Base-by-base conservation (phyloP, 1,140 invertebrate genomes). In the Antheraea mylitta region DNA sequence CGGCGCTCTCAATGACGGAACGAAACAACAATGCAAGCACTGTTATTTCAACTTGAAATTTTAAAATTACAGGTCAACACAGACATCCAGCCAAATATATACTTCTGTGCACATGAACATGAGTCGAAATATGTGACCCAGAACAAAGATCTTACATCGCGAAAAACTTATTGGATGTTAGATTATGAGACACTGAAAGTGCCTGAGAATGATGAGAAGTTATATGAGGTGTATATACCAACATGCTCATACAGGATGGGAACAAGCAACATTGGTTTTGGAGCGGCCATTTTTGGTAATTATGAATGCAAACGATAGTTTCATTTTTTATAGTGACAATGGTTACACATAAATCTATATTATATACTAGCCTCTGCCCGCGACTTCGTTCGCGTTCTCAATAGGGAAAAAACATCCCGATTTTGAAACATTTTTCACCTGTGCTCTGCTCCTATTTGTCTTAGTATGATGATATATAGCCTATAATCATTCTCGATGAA, bases 221-320 rank as follows among this genome's bases (percentile, higher is more conserved):
- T 96, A 73, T 95, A 97, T 82, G 98, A 99, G 93, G 94, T 99
- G 58, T 94, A 96, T 87, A 96, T 98, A 67, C 98, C 98, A 3
- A 98, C 98, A 0, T 98, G 97, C 89, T 98, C 97, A 7, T 99
- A 99, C 89, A 94, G 98, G 82, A 99, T 99, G 98, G 98, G 98
- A 3, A 96, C 95, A 19, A 77, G 82, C 10, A 93, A 96, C 71
- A 97, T 98, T 86, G 98, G 97, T 18, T 98, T 96, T 92, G 97
- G 97, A 53, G 95, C 95, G 73, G 96, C 96, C 7, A 92, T 97
- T 66, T 93, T 98, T 70, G 95, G 97, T 98, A 94, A 94, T 92
- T 85, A 42, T 8, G 9, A 60, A 48, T 53, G 5, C 13, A 53
- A 53, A 13, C 7, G 7, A 0, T 42, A 9, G 7, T 9, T 42